Evolutionary conservation across 2,113 vertebrate species (phyloP).

Genomic region (Galemys pyrenaicus): DNA sequence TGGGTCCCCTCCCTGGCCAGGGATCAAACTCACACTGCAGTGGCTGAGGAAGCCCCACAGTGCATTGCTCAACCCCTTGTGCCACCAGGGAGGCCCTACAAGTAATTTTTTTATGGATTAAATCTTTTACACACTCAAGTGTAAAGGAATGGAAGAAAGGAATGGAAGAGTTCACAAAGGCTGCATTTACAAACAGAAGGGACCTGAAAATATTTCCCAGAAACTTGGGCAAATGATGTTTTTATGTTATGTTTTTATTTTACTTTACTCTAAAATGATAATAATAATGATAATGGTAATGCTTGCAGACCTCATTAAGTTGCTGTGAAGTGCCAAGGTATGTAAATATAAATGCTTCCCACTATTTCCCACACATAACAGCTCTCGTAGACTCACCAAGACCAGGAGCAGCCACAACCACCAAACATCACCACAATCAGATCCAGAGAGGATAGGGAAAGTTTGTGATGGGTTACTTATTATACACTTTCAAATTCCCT

Average conservation of each 20-base stretch:
- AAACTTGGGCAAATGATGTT: neutral
- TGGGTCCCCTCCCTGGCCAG: too few species aligned
- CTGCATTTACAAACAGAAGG: neutral
- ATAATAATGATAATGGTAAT: neutral
- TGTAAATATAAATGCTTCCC: neutral
- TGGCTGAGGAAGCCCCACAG: too few species aligned
- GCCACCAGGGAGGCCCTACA: too few species aligned
- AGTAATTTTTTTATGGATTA: conserved; percentile 46
- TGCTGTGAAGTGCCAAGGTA: neutral
- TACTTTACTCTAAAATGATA: neutral
- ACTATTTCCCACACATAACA: neutral
- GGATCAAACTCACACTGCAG: too few species aligned
- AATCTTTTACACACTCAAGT: conserved; percentile 11
- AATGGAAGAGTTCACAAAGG: neutral
- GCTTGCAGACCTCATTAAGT: neutral
- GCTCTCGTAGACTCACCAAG: accelerated
- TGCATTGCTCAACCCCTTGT: too few species aligned
- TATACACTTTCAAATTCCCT: neutral
- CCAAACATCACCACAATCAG: neutral
- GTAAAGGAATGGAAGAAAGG: conserved; percentile 8
- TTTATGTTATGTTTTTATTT: neutral
- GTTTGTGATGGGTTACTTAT: neutral
- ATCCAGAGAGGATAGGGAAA: neutral
- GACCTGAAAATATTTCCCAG: neutral
- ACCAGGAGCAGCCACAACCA: neutral